These are phyloP conservation scores for Sciaenops ocellatus DNA, from an alignment of 2,797 vertebrate species.

Conservation along the genomic window DNA sequence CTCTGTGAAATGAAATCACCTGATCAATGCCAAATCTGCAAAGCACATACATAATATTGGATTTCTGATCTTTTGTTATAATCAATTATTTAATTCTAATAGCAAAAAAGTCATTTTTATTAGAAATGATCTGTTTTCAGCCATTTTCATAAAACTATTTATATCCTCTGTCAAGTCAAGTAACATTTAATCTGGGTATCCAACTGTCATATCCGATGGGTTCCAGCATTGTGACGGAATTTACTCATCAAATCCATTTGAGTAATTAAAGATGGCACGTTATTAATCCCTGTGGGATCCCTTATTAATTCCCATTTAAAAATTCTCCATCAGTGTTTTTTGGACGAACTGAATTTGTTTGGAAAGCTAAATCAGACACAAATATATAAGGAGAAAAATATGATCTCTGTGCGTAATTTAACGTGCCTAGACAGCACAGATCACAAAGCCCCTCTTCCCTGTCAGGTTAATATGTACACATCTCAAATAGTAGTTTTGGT, in stretches of 20 bases:
- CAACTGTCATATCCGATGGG: constrained; percentile 11
- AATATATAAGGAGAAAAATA: constrained; percentile 16
- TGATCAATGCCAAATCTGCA: not conserved
- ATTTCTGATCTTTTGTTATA: not conserved
- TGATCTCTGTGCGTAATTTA: constrained; percentile 46
- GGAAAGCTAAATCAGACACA: constrained; percentile 41
- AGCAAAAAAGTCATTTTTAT: not conserved
- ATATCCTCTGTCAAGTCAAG: constrained; percentile 6
- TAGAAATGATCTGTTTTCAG: constrained; percentile 3
- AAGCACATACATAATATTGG: not conserved
- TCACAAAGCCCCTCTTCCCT: constrained; percentile 21
- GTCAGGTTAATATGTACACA: constrained; percentile 33
- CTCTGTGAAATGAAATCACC: too few relatives aligned
- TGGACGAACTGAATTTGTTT: constrained; percentile 46
- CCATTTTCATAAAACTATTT: constrained; percentile 14
- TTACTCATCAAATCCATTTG: constrained; percentile 56
- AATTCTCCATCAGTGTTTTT: constrained; percentile 51
- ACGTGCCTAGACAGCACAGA: constrained; percentile 33
- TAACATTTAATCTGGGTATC: constrained; percentile 32
- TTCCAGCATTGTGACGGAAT: constrained; percentile 34
- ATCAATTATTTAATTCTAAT: not conserved
- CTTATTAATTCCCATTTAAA: constrained; percentile 43
- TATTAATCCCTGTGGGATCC: constrained; percentile 56
- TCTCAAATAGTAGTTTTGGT: constrained; percentile 19
- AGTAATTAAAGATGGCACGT: constrained; percentile 64